A percentile compares a stretch with the other conserved stretches of the same genome.
These are phyloP conservation scores for Aethes cnicana DNA, from an alignment of 2,888 invertebrate species.

Conservation along the genomic window DNA sequence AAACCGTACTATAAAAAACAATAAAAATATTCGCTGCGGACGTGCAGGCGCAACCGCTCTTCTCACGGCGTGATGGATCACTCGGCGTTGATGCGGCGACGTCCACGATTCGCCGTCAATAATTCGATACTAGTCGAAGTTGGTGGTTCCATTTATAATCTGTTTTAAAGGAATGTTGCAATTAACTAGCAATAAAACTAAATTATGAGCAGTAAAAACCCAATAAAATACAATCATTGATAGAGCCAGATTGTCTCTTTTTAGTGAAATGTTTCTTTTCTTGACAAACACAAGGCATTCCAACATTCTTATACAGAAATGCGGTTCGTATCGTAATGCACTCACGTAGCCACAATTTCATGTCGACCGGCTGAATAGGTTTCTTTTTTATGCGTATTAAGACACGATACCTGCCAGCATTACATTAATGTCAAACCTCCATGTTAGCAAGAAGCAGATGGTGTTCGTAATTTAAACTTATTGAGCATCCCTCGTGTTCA, in stretches of 20 bases:
- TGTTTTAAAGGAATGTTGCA: constrained; percentile 8
- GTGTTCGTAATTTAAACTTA: constrained; percentile 14
- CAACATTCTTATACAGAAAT: constrained; percentile 14
- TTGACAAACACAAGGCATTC: background rate
- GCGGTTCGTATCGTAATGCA: constrained; percentile 32
- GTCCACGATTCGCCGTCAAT: constrained; percentile 27
- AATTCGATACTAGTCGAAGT: constrained; percentile 22
- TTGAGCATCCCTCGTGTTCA: too few relatives aligned
- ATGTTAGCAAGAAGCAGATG: constrained; percentile 6
- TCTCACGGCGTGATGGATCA: constrained; percentile 49
- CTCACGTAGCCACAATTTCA: constrained; percentile 29
- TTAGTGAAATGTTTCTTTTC: too few relatives aligned
- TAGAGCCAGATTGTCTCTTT: too few relatives aligned
- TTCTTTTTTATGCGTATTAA: constrained; percentile 29
- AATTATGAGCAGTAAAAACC: too few relatives aligned
- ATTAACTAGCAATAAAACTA: background rate
- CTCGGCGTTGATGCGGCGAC: constrained; percentile 43
- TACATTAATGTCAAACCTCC: constrained; percentile 26
- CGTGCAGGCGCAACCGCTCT: constrained; percentile 39
- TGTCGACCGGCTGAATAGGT: constrained; percentile 1
- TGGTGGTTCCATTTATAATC: constrained; percentile 17
- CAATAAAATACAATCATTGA: too few relatives aligned
- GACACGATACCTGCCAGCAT: constrained; percentile 24
- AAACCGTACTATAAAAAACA: background rate
- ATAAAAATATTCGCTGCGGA: background rate